Evolutionary conservation across 2,797 vertebrate species (phyloP).

Genomic region (Ispidina lecontei): DNA sequence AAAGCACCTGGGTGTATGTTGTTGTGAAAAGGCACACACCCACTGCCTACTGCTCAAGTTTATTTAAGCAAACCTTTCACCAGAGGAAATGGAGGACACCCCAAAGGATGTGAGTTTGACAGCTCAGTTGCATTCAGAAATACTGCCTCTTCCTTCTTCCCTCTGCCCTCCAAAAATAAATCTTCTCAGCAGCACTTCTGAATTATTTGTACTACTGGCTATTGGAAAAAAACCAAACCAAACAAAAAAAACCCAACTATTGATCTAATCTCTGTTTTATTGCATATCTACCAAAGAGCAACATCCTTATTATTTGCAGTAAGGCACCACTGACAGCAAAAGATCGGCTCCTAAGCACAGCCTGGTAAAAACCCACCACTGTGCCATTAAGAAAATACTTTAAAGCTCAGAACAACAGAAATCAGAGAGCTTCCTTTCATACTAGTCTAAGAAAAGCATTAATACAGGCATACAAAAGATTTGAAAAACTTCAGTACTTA

Average conservation of each 20-base stretch:
- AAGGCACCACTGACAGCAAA: not conserved
- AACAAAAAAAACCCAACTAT: not conserved
- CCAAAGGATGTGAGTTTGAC: not conserved
- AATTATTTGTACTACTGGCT: not conserved
- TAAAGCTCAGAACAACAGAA: not conserved
- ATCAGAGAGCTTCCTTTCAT: not conserved
- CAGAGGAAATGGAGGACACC: conserved; percentile 22
- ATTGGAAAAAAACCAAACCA: not conserved
- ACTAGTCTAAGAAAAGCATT: not conserved
- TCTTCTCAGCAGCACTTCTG: not conserved
- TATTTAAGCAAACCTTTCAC: conserved; percentile 59
- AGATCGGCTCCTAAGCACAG: not conserved
- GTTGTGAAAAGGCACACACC: conserved; percentile 63
- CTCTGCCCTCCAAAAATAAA: not conserved
- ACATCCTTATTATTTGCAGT: not conserved
- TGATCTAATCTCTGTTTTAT: not conserved
- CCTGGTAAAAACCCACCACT: not conserved
- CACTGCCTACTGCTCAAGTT: conserved; percentile 50
- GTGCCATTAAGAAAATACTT: not conserved
- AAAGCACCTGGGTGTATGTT: conserved; percentile 31
- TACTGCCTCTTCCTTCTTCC: not conserved
- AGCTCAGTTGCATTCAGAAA: not conserved
- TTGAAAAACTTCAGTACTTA: not conserved
- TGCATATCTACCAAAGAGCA: not conserved
- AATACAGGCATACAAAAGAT: not conserved